Percentiles rank a stretch among this genome's conserved stretches.
Evolutionary conservation across 2,113 vertebrate genomes (phyloP).

Genomic region (Patagioenas fasciata): DNA sequence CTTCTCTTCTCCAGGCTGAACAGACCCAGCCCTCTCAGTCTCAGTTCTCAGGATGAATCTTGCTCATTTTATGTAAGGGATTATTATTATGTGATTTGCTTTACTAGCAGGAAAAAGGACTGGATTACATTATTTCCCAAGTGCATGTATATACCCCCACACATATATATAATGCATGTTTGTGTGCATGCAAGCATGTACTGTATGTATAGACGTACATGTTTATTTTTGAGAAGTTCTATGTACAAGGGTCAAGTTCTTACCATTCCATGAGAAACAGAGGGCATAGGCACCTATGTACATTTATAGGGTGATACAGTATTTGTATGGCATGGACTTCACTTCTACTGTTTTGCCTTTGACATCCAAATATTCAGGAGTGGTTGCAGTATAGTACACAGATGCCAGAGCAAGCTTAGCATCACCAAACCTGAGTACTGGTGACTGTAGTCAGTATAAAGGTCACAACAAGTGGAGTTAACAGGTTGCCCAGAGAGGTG

Average conservation of each 20-base stretch:
- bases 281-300: neutral
- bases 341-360: neutral
- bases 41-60: neutral
- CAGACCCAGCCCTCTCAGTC: no score
- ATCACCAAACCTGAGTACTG: neutral
- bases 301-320: neutral
- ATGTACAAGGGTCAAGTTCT: neutral
- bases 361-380: neutral
- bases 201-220: neutral
- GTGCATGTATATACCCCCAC: neutral
- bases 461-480: neutral
- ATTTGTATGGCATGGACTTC: neutral
- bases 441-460: neutral
- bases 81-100: neutral
- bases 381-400: neutral
- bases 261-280: neutral
- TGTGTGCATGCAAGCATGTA: neutral
- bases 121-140: neutral
- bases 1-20: no score
- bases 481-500: no score
- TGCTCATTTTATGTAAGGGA: neutral
- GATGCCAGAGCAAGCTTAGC: neutral
- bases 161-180: neutral
- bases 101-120: neutral
- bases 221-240: neutral